These are phyloP conservation scores for Nephrotoma appendiculata DNA, from an alignment of 2,888 invertebrate species.

Conservation along the genomic window DNA sequence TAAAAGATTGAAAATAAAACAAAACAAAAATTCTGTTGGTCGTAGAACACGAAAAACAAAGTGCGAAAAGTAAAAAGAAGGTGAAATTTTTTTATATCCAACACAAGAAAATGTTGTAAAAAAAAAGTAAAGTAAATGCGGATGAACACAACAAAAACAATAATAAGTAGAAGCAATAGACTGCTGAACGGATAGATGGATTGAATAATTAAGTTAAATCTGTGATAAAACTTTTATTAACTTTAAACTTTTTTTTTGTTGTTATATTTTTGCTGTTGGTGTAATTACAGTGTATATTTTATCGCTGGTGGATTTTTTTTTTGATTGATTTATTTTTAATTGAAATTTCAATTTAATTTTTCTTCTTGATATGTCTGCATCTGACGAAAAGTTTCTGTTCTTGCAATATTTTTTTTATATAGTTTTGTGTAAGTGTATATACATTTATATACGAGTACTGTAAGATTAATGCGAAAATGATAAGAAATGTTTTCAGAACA, in stretches of 20 bases:
- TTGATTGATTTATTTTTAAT: neutral
- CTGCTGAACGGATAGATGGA: neutral
- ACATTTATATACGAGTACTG: neutral
- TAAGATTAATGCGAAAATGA: neutral
- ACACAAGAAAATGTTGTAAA: neutral
- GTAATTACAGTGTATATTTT: neutral
- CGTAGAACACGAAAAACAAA: neutral
- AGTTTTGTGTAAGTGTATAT: neutral
- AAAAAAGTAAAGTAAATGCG: neutral
- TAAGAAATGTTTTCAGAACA: neutral
- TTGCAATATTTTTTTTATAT: neutral
- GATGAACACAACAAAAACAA: neutral
- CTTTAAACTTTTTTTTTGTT: neutral
- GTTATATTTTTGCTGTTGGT: neutral
- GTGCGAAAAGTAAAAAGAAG: neutral
- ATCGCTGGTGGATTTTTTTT: neutral
- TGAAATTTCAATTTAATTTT: neutral
- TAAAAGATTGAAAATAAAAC: neutral
- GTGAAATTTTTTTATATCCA: neutral
- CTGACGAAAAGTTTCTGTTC: neutral
- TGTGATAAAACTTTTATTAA: neutral
- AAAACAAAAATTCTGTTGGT: neutral
- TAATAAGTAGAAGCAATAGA: neutral
- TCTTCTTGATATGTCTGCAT: neutral
- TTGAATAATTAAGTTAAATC: neutral